phyloP scores from a whole-genome alignment of 2,888 invertebrate species.

The Diadegma fenestrale region DNA sequence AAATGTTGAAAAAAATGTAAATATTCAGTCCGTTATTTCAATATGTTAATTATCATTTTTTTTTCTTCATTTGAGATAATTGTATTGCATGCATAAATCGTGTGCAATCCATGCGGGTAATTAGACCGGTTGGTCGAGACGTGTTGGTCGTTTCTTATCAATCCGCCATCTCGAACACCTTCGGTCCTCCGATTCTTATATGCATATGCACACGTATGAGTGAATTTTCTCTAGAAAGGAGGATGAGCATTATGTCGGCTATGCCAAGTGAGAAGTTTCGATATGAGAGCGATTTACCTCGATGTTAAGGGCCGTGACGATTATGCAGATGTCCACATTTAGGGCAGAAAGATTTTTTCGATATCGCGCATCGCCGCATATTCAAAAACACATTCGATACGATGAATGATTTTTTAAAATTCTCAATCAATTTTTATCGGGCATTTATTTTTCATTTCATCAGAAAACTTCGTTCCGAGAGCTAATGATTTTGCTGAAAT shows the following conservation, averaged over 20 bases:
- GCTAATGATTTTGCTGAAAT: neutral
- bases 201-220: neutral
- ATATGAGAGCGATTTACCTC: slow-evolving; percentile 72
- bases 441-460: too few species aligned
- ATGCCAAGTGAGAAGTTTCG: slow-evolving; percentile 63
- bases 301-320: slow-evolving; percentile 71
- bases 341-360: slow-evolving; percentile 38
- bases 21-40: neutral
- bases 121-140: slow-evolving; percentile 53
- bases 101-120: slow-evolving; percentile 58
- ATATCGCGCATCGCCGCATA: neutral
- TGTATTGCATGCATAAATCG: slow-evolving; percentile 35
- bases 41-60: neutral
- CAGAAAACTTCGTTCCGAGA: neutral
- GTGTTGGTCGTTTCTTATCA: slow-evolving; percentile 48
- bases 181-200: slow-evolving; percentile 37
- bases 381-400: neutral
- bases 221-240: slow-evolving; percentile 54
- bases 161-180: slow-evolving; percentile 61
- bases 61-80: neutral
- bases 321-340: slow-evolving; percentile 21
- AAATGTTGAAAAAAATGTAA: neutral
- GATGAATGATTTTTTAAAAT: neutral
- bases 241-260: slow-evolving; percentile 52
- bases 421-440: too few species aligned